Evolutionary conservation across 2,797 vertebrate species (phyloP), one percentile per base, ranked within the genome.

Genomic region (Amphiprion clarkii): DNA sequence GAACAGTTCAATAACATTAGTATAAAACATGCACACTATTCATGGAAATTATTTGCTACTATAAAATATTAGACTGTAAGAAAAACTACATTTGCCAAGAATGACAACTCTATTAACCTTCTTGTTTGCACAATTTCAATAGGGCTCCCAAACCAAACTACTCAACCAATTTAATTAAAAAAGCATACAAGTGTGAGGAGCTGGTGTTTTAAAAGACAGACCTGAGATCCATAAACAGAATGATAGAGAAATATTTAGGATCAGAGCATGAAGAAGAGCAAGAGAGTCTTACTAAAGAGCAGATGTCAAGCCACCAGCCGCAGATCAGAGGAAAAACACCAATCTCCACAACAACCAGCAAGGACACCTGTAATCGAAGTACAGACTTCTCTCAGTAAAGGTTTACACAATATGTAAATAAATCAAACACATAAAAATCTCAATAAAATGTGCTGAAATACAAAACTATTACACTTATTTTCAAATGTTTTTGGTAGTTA

Each of bases 251-350:
- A 14, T 6, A 44, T 2, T 42, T 3, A 33, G 31, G 56, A 33
- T 7, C 5, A n/a, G 23, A 63, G 46, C 1, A 65, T 65, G 4
- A 61, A n/a, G 14, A 5, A 21, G 11, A 76, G 6, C 3, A 48
- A 52, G 9, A 0, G 3, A 61, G 3, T 59, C 96, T 95, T 94
- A 99, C 98, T 93, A 99, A 91, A 64, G 98, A 99, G 89, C 98
- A 99, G 93, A 99, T 99, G 92, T 99, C 98, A 63, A 99, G 95
- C 98, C 98, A 99, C 98, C 98, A 99, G 85, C 98, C 98, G 74
- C 98, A 99, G 89, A 99, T 99, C 67, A 99, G 96, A 40, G 98
- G 98, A 85, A 99, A 99, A 67, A 99, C 97, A 59, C 98, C 98
- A 40, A 99, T 99, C 94, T 99, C 98, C 83, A 99, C 98, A 31